A percentile compares a stretch with the other conserved stretches of the same genome.
Conservation (phyloP, 2,113 vertebrate species). For the Chloebia gouldiae region DNA sequence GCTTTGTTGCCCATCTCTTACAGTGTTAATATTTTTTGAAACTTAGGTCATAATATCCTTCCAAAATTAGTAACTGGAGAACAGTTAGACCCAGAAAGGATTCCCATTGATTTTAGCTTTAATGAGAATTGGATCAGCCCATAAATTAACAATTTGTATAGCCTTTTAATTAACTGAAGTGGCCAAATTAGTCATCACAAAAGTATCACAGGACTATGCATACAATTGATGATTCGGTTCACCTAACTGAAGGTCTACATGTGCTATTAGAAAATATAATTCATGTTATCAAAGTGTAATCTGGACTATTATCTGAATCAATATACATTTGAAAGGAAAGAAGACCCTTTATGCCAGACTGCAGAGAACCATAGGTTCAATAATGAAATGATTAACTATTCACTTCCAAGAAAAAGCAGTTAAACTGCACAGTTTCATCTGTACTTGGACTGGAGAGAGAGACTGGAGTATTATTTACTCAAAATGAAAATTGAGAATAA, state of each 20-base stretch:
- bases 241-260: not conserved
- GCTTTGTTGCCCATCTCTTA: not conserved
- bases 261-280: conserved; percentile 7
- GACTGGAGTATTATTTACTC: not conserved
- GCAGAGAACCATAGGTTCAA: not conserved
- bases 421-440: not conserved
- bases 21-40: not conserved
- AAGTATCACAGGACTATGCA: not conserved
- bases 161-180: conserved; percentile 30
- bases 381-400: not conserved
- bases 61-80: not conserved
- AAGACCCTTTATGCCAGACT: not conserved
- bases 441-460: not conserved
- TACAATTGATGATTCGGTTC: not conserved
- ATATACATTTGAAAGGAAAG: conserved; percentile 23
- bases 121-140: not conserved
- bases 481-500: not conserved
- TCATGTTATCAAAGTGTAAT: not conserved
- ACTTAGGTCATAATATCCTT: not conserved
- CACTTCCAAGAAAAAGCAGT: not conserved
- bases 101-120: not conserved
- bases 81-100: not conserved
- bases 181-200: conserved; percentile 3
- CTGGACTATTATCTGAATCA: conserved; percentile 3
- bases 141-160: not conserved